Conservation (phyloP, 2,888 invertebrate genomes). For the Pristionchus entomophagus region DNA sequence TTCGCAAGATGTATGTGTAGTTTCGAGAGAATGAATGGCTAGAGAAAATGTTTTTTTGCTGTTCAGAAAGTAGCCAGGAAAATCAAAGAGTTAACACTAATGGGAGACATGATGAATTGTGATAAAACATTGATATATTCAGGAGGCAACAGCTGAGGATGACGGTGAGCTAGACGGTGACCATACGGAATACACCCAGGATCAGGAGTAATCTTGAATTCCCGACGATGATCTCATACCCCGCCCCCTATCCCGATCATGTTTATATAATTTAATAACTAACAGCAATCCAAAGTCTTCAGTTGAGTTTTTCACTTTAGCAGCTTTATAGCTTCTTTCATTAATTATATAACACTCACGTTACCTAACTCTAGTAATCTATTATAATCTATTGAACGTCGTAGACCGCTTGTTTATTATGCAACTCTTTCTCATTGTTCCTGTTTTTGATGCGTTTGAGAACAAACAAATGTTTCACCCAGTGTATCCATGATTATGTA, state of each 20-base stretch:
- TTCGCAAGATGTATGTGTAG: not conserved
- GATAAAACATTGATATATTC: not conserved
- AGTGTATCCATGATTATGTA: constrained; percentile 28
- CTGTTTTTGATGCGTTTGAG: constrained; percentile 40
- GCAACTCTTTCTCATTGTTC: constrained; percentile 35
- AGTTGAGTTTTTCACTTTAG: constrained; percentile 18
- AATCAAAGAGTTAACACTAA: too few relatives aligned
- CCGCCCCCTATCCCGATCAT: not conserved
- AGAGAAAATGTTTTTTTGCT: not conserved
- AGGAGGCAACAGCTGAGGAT: constrained; percentile 76
- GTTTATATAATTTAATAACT: not conserved
- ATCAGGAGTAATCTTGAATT: constrained; percentile 30
- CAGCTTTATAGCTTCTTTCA: constrained; percentile 42
- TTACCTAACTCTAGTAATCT: constrained; percentile 17
- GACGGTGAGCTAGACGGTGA: constrained; percentile 58
- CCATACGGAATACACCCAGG: constrained; percentile 26
- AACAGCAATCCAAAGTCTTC: constrained; percentile 4
- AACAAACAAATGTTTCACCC: constrained; percentile 33
- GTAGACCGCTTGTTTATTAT: constrained; percentile 32
- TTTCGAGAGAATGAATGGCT: not conserved
- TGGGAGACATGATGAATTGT: too few relatives aligned
- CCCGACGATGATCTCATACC: constrained; percentile 3
- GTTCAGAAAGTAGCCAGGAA: constrained; percentile 6
- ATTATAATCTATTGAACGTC: constrained; percentile 16
- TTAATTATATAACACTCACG: not conserved